Evolutionary conservation across 37 sponge, comb jelly and placozoan genomes (phyloP).

Genomic region (Tethya wilhelma): DNA sequence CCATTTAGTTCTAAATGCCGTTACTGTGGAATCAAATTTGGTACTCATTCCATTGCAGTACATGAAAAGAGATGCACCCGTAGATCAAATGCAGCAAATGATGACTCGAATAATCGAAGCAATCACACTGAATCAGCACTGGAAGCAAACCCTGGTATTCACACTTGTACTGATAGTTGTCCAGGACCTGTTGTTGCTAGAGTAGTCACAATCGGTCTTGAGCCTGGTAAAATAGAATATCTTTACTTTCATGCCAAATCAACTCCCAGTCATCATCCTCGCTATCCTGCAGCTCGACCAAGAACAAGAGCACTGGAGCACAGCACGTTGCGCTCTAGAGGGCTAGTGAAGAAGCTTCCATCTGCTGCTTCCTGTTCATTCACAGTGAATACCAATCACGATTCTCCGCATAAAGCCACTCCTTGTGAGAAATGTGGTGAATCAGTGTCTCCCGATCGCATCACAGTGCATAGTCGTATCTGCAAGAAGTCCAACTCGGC

Average conservation of each 20-base stretch:
- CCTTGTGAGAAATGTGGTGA: conserved; percentile 12
- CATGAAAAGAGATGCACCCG: conserved; percentile 9
- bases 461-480: not conserved
- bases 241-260: not conserved
- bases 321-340: too few species aligned
- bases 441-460: not conserved
- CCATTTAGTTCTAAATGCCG: conserved; percentile 4
- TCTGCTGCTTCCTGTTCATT: too few species aligned
- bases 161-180: too few species aligned
- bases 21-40: conserved; percentile 21
- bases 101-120: too few species aligned
- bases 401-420: too few species aligned
- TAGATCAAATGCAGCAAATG: too few species aligned
- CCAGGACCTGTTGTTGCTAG: conserved; percentile 19
- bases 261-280: too few species aligned
- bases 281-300: too few species aligned
- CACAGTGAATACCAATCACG: too few species aligned
- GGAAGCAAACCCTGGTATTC: too few species aligned
- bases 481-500: conserved; percentile 6
- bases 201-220: conserved; percentile 18
- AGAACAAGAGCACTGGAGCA: not conserved
- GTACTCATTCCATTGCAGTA: not conserved
- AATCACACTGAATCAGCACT: too few species aligned
- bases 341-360: too few species aligned
- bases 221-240: not conserved